phyloP scores from a whole-genome alignment of 2,797 vertebrate species.

The Syngnathus acus region DNA sequence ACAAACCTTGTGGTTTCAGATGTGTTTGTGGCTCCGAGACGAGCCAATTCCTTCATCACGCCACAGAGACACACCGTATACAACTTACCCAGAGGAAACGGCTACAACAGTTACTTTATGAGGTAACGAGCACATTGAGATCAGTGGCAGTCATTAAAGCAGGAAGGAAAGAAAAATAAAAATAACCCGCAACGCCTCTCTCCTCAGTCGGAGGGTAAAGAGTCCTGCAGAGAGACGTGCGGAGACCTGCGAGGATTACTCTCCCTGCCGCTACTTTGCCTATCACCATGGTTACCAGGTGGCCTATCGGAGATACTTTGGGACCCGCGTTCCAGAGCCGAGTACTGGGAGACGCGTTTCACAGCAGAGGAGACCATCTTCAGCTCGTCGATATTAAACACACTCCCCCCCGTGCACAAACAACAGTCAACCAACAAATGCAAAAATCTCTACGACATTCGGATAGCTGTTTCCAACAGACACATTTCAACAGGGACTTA shows the following conservation, averaged over 20 bases:
- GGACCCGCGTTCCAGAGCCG: constrained; percentile 18
- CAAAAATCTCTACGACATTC: background rate
- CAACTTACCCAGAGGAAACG: constrained; percentile 26
- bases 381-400: constrained; percentile 34
- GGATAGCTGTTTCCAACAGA: background rate
- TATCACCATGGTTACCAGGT: constrained; percentile 62
- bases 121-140: constrained; percentile 38
- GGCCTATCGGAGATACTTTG: constrained; percentile 80
- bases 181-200: background rate
- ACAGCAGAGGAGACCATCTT: constrained; percentile 13
- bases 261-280: constrained; percentile 75
- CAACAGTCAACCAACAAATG: background rate
- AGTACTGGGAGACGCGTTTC: constrained; percentile 22
- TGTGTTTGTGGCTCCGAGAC: constrained; percentile 53
- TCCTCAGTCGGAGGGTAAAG: constrained; percentile 70
- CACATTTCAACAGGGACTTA: background rate
- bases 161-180: background rate
- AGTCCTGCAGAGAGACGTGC: constrained; percentile 68
- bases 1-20: constrained; percentile 52
- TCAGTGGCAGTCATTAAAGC: background rate
- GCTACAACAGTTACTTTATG: constrained; percentile 23
- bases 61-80: constrained; percentile 27
- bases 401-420: background rate
- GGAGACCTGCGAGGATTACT: constrained; percentile 83
- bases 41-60: constrained; percentile 61